Conservation (phyloP, 2,888 invertebrate species). For the Teinopalpus imperialis region DNA sequence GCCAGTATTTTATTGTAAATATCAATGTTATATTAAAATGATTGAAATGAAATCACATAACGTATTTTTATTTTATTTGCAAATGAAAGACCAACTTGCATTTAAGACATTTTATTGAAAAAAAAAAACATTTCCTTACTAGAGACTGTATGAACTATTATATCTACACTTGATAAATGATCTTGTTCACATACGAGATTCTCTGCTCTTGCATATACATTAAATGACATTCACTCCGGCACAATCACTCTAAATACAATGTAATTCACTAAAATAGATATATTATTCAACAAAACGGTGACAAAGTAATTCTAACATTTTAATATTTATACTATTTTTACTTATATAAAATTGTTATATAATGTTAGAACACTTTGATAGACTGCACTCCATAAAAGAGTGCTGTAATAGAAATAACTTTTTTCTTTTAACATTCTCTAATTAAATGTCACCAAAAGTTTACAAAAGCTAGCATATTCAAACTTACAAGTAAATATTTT, state of each 20-base stretch:
- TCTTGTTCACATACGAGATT: constrained; percentile 62
- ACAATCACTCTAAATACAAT: background rate
- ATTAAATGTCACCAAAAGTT: constrained; percentile 29
- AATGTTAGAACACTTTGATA: too few relatives aligned
- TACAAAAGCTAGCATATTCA: constrained; percentile 40
- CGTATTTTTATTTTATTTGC: constrained; percentile 46
- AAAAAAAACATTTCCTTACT: constrained; percentile 68
- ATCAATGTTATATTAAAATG: constrained; percentile 75
- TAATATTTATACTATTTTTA: too few relatives aligned
- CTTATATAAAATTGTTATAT: too few relatives aligned
- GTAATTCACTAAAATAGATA: background rate
- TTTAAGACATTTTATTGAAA: constrained; percentile 72
- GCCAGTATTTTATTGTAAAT: constrained; percentile 81
- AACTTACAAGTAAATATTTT: constrained; percentile 64
- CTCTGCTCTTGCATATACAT: constrained; percentile 70
- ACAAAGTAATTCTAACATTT: background rate
- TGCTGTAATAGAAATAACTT: too few relatives aligned
- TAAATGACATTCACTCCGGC: background rate
- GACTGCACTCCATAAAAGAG: too few relatives aligned
- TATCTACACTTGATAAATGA: constrained; percentile 58
- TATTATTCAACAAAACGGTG: background rate
- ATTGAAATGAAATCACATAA: constrained; percentile 53
- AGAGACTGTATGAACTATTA: constrained; percentile 60
- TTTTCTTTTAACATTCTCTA: too few relatives aligned
- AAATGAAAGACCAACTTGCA: constrained; percentile 37